Evolutionary conservation across 2,797 vertebrate genomes (phyloP), one percentile per base, ranked within the genome.

Genomic region (Mus spretus): DNA sequence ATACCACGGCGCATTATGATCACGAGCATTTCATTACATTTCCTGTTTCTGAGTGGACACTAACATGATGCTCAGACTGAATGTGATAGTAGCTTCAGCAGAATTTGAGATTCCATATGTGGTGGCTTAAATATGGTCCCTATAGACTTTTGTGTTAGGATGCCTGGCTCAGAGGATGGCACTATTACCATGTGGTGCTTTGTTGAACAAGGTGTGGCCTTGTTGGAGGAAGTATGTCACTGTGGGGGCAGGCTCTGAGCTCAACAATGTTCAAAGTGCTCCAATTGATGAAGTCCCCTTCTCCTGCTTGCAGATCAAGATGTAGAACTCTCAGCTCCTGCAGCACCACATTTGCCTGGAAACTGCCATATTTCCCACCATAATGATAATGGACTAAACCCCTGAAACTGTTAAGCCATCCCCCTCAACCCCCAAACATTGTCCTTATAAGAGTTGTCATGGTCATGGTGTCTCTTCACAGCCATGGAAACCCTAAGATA

Each of bases 1-100:
- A 17, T 3, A 4, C n/a, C 50, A 37, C n/a, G 14, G 22, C 28
- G 9, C 22, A 22, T 0, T 65, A 8, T 2, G 3, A 14, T 4
- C 40, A 34, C 2, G 40, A 65, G 61, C 17, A 26, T 50, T 47
- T 20, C 53, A 34, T 63, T 47, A 77, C 77, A 63, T 15, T 82
- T 19, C 4, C 55, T 34, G 10, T 50, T 81, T 50, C 13, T 55
- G 57, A 83, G 50, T 0, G 19, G 12, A 91, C 93, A 77, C 0
- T 24, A 50, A 94, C 3, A 94, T 22, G 34, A 61, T 10, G 40
- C 13, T 44, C 26, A 63, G 11, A 61, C 47, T 47, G 31, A 74
- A 67, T 55, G 59, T 78, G 53, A 40, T 3, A 40, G 37, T 22
- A 0, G 12, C 57, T 77, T 65, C 24, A 50, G 40, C 53, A 22